phyloP scores from a whole-genome alignment of 92 coral and sea anemone genomes.

The Phenganax stokvisi region DNA sequence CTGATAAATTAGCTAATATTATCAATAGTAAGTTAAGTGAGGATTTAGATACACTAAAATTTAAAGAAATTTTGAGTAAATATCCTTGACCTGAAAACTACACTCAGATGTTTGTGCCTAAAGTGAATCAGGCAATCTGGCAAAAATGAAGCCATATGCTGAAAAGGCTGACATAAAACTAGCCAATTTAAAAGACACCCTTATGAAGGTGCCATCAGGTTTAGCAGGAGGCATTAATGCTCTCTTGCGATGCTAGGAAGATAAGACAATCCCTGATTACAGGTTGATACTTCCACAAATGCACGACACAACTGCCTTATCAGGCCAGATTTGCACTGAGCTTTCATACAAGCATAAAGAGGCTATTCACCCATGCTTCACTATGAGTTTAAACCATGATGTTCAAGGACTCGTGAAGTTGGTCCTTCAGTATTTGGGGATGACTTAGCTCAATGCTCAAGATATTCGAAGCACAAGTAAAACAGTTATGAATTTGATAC shows the following conservation, averaged over 20 bases:
- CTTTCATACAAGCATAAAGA: slow-evolving; percentile 22
- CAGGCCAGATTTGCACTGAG: slow-evolving; percentile 14
- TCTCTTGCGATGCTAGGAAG: not conserved
- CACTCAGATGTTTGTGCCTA: not conserved
- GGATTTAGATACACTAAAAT: not conserved
- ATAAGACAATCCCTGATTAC: not conserved
- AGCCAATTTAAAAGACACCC: slow-evolving; percentile 22
- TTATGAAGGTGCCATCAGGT: not conserved
- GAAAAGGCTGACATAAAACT: slow-evolving; percentile 21
- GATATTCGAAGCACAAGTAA: slow-evolving; percentile 10
- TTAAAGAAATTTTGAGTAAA: not conserved
- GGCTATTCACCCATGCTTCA: slow-evolving; percentile 25
- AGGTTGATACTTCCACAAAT: not conserved
- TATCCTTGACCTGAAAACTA: slow-evolving; percentile 21
- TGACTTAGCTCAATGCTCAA: slow-evolving; percentile 18
- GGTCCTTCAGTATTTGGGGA: slow-evolving; percentile 23
- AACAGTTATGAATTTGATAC: not conserved
- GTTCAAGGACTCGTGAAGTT: slow-evolving; percentile 18
- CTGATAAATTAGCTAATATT: not conserved
- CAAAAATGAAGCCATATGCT: not conserved
- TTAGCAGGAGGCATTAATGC: not conserved
- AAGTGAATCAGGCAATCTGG: slow-evolving; percentile 26
- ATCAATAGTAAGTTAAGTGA: not conserved
- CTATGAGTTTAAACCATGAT: slow-evolving; percentile 2
- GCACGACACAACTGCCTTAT: not conserved